These are phyloP conservation scores for Drosophila falleni DNA, from an alignment of 2,888 invertebrate species.

Conservation along the genomic window DNA sequence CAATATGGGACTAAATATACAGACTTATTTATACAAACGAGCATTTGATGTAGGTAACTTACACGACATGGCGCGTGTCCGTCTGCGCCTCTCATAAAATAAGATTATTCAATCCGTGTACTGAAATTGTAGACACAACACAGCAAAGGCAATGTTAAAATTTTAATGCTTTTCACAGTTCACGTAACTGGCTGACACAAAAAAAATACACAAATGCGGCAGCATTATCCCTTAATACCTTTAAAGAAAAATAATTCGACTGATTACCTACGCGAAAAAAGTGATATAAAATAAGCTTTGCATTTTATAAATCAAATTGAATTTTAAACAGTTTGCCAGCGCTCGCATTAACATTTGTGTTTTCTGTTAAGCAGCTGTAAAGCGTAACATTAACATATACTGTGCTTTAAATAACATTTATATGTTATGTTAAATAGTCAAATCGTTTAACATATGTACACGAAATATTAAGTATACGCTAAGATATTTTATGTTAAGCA, in stretches of 20 bases:
- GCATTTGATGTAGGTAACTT: slow-evolving; percentile 34
- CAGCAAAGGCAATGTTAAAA: slow-evolving; percentile 17
- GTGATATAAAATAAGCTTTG: slow-evolving; percentile 6
- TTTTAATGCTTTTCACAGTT: slow-evolving; percentile 23
- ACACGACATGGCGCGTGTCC: slow-evolving; percentile 32
- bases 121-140: slow-evolving; percentile 3
- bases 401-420: slow-evolving; percentile 5
- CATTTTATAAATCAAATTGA: slow-evolving; percentile 9
- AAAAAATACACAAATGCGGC: neutral
- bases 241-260: slow-evolving; percentile 29
- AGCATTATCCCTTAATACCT: slow-evolving; percentile 33
- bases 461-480: slow-evolving; percentile 15
- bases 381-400: neutral
- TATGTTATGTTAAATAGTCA: neutral
- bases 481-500: slow-evolving; percentile 1
- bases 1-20: slow-evolving; percentile 31
- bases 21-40: slow-evolving; percentile 33
- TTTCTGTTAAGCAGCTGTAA: slow-evolving; percentile 1
- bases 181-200: neutral
- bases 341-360: slow-evolving; percentile 11
- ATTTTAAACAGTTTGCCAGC: slow-evolving; percentile 5
- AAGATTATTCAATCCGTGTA: slow-evolving; percentile 18
- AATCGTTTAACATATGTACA: neutral
- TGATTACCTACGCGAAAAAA: slow-evolving; percentile 17
- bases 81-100: slow-evolving; percentile 6